Percentiles rank a stretch among this genome's conserved stretches.
Conservation (phyloP, 2,113 vertebrate species). For the Emberiza fucata region DNA sequence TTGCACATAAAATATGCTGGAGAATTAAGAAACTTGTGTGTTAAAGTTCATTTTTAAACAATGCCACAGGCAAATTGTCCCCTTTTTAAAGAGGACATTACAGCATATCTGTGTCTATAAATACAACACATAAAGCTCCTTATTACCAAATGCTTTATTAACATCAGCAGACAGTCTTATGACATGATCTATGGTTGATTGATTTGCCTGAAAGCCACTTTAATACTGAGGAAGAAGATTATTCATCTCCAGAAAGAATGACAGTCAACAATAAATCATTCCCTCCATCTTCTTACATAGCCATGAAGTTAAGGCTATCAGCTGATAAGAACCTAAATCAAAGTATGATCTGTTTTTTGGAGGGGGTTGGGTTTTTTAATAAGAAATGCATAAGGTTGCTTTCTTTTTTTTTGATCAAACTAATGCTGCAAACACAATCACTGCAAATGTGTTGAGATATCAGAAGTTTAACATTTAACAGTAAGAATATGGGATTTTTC, state of each 20-base stretch:
- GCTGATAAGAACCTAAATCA: slow-evolving; percentile 71
- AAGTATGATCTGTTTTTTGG: slow-evolving; percentile 11
- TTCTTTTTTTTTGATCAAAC: slow-evolving; percentile 17
- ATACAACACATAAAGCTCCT: slow-evolving; percentile 68
- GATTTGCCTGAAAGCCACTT: slow-evolving; percentile 75
- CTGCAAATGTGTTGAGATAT: not conserved
- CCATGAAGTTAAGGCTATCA: slow-evolving; percentile 63
- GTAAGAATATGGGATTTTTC: not conserved
- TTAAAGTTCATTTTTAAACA: slow-evolving; percentile 17
- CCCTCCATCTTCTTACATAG: slow-evolving; percentile 66
- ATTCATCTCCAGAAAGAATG: slow-evolving; percentile 73
- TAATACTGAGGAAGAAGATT: slow-evolving; percentile 73
- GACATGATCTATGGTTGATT: slow-evolving; percentile 71
- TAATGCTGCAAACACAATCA: not conserved
- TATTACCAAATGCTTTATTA: slow-evolving; percentile 76
- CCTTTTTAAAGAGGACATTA: slow-evolving; percentile 36
- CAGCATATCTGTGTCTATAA: slow-evolving; percentile 59
- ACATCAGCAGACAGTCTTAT: slow-evolving; percentile 68
- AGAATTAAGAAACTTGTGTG: not conserved
- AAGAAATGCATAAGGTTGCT: not conserved
- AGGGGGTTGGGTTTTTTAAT: not conserved
- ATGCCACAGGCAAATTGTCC: not conserved
- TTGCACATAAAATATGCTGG: not conserved
- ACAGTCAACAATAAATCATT: slow-evolving; percentile 73
- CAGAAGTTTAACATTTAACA: not conserved